Evolutionary conservation across 2,888 invertebrate species (phyloP), one percentile per base, ranked within the genome.

Genomic region (Pecten maximus): DNA sequence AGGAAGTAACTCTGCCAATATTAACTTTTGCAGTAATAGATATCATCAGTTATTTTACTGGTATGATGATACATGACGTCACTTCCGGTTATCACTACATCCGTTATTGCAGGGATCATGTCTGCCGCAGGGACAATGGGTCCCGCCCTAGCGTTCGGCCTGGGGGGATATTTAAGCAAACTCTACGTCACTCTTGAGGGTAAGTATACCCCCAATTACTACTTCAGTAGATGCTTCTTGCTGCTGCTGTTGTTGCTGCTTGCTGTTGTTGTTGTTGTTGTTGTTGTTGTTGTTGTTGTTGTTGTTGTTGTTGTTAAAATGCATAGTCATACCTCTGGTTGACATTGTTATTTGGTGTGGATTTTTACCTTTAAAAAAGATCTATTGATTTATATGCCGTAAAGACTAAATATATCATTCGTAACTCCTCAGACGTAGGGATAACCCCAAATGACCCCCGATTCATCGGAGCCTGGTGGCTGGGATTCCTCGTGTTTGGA

Each of bases 401-500:
- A 16, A 48, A 48, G 19, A 12, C 12, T 15, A 19, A 2, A 48
- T 48, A 8, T 19, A 4, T 48, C 6, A 23, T 15, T 54, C 19
- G 19, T 54, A 15, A 54, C 54, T 23, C 28, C 10, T 6, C 23
- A 91, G 91, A 89, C 48, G 60, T 87, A 15, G 60, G 19, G 40
- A 89, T 91, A 16, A 88, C 89, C 19, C 90, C 92, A 0, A 91
- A 93, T 15, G 93, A 94, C 48, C 91, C 92, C 0, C 91, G 93
- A 4, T 94, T 90, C 90, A 93, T 94, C n/a, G 93, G 94, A 0
- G 94, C 94, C 2, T 94, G 94, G 94, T 94, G 94, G 94, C 91
- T 94, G 0, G 94, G 93, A 1, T 91, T 94, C 86, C 39, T 92
- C 0, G 40, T 91, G 6, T 50, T 94, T 16, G 91, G 92, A 6